phyloP scores from a whole-genome alignment of 2,888 invertebrate species.

The Acanthosepion pharaonis region DNA sequence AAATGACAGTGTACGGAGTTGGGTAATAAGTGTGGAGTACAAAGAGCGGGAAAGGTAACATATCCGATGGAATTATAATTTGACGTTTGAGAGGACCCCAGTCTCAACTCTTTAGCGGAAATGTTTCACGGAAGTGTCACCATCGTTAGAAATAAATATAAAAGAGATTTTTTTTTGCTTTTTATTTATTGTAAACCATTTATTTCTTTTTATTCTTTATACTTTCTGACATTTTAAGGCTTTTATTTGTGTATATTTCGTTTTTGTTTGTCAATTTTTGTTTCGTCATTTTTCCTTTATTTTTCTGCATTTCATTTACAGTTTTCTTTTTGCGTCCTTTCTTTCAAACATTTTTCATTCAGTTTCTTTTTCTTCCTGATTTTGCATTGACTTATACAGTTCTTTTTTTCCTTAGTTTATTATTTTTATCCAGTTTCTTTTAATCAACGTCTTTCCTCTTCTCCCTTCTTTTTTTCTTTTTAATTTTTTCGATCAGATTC shows the following conservation, averaged over 20 bases:
- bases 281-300: not conserved
- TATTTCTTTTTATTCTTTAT: not conserved
- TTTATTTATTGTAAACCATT: not conserved
- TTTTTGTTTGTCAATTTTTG: not conserved
- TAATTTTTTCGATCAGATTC: not conserved
- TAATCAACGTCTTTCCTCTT: not conserved
- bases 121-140: not conserved
- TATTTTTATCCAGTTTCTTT: not conserved
- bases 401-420: not conserved
- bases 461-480: not conserved
- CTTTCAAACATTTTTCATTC: not conserved
- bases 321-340: not conserved
- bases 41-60: not conserved
- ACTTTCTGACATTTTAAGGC: not conserved
- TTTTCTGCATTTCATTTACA: not conserved
- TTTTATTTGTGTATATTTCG: not conserved
- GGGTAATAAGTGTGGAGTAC: not conserved
- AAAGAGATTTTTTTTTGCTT: not conserved
- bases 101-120: not conserved
- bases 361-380: not conserved
- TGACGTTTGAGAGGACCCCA: not conserved
- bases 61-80: slow-evolving; percentile 33
- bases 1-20: not conserved
- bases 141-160: not conserved
- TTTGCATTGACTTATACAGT: no score